Evolutionary conservation across 2,113 vertebrate genomes (phyloP).

Genomic region (Onychostruthus taczanowskii): DNA sequence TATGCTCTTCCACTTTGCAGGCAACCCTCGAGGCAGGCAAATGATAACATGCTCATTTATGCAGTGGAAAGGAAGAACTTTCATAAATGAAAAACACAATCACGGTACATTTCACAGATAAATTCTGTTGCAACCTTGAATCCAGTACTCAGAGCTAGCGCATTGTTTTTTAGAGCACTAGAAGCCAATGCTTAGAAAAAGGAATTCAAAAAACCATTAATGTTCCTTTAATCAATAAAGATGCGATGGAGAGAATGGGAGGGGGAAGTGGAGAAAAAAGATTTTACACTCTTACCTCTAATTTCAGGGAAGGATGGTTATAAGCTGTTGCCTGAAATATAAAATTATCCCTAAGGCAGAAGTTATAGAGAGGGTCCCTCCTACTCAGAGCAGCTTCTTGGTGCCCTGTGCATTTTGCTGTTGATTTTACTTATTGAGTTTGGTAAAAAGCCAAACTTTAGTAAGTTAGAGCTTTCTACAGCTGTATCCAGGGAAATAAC

Average conservation of each 20-base stretch:
- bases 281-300: background rate
- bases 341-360: background rate
- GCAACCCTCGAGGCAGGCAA: background rate
- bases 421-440: background rate
- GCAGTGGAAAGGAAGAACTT: background rate
- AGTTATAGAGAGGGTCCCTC: background rate
- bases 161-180: background rate
- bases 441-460: background rate
- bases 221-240: constrained; percentile 1
- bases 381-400: background rate
- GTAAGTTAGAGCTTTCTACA: background rate
- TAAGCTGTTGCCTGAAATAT: background rate
- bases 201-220: background rate
- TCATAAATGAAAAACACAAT: background rate
- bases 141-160: background rate
- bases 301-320: constrained; percentile 46
- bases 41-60: background rate
- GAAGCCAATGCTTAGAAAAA: background rate
- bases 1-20: background rate
- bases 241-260: background rate
- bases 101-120: background rate
- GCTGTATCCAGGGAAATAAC: background rate
- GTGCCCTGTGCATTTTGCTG: background rate
- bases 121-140: background rate
- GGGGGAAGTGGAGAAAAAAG: background rate